These are phyloP conservation scores for Timema cristinae DNA, from an alignment of 2,888 invertebrate species.

Conservation along the genomic window DNA sequence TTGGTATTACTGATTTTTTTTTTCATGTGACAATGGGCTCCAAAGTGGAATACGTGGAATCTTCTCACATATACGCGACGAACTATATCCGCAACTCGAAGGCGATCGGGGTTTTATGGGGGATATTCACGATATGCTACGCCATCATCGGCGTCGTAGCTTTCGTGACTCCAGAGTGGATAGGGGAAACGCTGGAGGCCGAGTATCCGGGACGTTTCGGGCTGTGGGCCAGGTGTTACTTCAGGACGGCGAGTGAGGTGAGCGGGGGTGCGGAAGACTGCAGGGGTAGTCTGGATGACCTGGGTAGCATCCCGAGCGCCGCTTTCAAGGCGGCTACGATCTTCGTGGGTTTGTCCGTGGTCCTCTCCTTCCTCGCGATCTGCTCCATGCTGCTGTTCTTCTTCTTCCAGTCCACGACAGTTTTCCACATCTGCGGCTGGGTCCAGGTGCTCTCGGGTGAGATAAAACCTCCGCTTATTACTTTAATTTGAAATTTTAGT, in stretches of 20 bases:
- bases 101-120: slow-evolving; percentile 97
- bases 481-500: too few species aligned
- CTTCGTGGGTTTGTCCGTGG: slow-evolving; percentile 80
- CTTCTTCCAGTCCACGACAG: slow-evolving; percentile 86
- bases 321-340: slow-evolving; percentile 85
- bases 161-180: slow-evolving; percentile 93
- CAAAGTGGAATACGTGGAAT: slow-evolving; percentile 89
- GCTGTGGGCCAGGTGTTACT: slow-evolving; percentile 81
- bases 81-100: slow-evolving; percentile 89
- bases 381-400: slow-evolving; percentile 87
- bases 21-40: slow-evolving; percentile 63
- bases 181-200: slow-evolving; percentile 71
- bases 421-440: slow-evolving; percentile 92
- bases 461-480: slow-evolving; percentile 37
- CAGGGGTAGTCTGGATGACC: slow-evolving; percentile 77
- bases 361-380: slow-evolving; percentile 80
- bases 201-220: slow-evolving; percentile 90
- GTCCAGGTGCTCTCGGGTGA: slow-evolving; percentile 93
- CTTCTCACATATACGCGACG: slow-evolving; percentile 84
- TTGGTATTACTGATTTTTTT: too few species aligned
- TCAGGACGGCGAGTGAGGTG: slow-evolving; percentile 38
- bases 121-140: slow-evolving; percentile 94
- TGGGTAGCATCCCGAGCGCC: slow-evolving; percentile 73
- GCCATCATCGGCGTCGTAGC: slow-evolving; percentile 93
- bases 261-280: slow-evolving; percentile 60